Conservation (phyloP, 2,888 invertebrate species). For the Drosophila eohydei region DNA sequence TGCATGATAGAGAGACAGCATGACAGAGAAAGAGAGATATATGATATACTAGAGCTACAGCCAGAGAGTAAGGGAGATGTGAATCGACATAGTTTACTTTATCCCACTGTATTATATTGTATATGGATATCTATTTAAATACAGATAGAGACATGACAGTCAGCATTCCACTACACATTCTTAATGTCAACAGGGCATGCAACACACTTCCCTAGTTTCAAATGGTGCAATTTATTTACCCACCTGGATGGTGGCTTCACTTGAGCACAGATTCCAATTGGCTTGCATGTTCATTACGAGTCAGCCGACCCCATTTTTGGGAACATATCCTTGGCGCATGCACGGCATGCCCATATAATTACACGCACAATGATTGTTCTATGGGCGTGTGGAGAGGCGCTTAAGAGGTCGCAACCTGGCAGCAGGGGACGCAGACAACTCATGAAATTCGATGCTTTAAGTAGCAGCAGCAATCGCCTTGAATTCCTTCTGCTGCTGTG, state of each 20-base stretch:
- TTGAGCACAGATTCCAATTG: slow-evolving; percentile 17
- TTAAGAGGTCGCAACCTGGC: slow-evolving; percentile 55
- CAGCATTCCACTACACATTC: not conserved
- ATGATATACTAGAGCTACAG: not conserved
- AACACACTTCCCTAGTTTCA: not conserved
- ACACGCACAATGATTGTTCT: slow-evolving; percentile 50
- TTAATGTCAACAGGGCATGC: too few species aligned
- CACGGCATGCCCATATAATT: slow-evolving; percentile 73
- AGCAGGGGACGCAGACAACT: not conserved
- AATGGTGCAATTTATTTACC: slow-evolving; percentile 3
- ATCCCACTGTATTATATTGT: not conserved
- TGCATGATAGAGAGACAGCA: not conserved
- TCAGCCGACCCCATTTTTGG: slow-evolving; percentile 47
- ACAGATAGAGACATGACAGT: not conserved
- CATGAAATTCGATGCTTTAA: slow-evolving; percentile 75
- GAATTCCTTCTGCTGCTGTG: slow-evolving; percentile 71
- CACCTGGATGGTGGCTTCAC: not conserved
- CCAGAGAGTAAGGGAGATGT: not conserved
- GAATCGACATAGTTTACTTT: too few species aligned
- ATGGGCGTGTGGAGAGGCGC: slow-evolving; percentile 24
- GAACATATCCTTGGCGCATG: slow-evolving; percentile 17
- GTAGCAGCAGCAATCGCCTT: slow-evolving; percentile 61
- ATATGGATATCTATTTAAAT: not conserved
- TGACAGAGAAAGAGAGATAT: not conserved
- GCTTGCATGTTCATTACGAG: slow-evolving; percentile 55